phyloP scores from a whole-genome alignment of 2,797 vertebrate genomes.

The Phaenicophaeus curvirostris region DNA sequence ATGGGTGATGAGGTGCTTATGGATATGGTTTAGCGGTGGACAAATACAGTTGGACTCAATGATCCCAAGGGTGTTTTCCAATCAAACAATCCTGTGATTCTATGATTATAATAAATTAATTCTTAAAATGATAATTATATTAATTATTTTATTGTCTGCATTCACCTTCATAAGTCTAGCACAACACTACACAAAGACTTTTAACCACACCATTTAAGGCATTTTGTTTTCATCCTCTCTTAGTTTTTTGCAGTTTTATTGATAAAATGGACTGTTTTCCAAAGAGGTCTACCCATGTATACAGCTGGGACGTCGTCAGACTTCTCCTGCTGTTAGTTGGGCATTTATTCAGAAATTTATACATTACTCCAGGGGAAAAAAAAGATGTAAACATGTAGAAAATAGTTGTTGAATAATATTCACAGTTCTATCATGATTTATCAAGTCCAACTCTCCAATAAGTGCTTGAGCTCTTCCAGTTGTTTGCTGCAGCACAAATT shows the following conservation, averaged over 20 bases:
- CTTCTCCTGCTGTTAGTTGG: not conserved
- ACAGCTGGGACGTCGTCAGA: not conserved
- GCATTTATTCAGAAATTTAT: not conserved
- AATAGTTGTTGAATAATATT: not conserved
- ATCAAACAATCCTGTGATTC: too few relatives aligned
- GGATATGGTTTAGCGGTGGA: too few relatives aligned
- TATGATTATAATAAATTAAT: not conserved
- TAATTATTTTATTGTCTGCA: not conserved
- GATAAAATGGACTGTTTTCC: not conserved
- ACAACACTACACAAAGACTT: not conserved
- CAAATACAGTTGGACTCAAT: too few relatives aligned
- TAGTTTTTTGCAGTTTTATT: not conserved
- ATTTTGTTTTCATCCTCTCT: conserved; percentile 47
- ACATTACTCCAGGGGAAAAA: not conserved
- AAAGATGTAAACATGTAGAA: not conserved
- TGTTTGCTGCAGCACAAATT: conserved; percentile 5
- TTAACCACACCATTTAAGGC: conserved; percentile 44
- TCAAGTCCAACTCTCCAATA: not conserved
- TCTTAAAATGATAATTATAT: not conserved
- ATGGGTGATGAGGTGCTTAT: too few relatives aligned
- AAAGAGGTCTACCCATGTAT: not conserved
- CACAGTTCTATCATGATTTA: not conserved
- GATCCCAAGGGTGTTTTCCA: too few relatives aligned
- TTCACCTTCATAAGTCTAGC: not conserved
- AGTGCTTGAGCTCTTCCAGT: not conserved